phyloP scores from a whole-genome alignment of 2,797 vertebrate species.

The Phyllotis vaccarum region DNA sequence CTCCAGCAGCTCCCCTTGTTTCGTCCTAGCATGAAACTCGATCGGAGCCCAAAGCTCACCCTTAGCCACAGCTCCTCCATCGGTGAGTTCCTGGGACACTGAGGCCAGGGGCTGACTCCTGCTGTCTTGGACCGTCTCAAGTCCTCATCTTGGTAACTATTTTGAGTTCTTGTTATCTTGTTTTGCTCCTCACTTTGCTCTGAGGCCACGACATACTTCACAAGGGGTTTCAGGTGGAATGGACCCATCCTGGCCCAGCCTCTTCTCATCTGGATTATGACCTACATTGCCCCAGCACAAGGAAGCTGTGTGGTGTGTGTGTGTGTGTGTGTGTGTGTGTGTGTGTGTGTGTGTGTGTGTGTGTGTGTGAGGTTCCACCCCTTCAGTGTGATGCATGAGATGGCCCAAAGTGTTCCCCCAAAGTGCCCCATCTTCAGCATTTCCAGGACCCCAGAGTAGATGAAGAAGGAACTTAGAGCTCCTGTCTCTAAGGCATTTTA shows the following conservation, averaged over 20 bases:
- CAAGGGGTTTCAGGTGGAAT: background rate
- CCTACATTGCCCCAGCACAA: background rate
- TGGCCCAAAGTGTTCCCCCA: background rate
- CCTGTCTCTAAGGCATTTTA: background rate
- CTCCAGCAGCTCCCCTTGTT: background rate
- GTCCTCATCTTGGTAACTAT: background rate
- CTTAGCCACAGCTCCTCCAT: background rate
- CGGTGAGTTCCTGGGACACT: background rate
- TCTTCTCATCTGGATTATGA: background rate
- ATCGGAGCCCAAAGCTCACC: background rate
- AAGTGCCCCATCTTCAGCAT: background rate
- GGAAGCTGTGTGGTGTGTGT: too few species aligned
- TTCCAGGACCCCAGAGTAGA: background rate
- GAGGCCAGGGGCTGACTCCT: background rate
- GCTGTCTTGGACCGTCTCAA: background rate
- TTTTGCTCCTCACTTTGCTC: background rate
- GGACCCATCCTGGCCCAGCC: background rate
- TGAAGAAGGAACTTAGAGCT: background rate
- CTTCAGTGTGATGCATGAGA: background rate
- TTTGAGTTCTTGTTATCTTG: background rate
- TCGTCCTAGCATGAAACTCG: background rate
- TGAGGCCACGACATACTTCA: background rate
- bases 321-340: too few species aligned
- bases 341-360: too few species aligned
- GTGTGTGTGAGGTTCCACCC: too few species aligned